A percentile compares a stretch with the other conserved stretches of the same genome.
These are phyloP conservation scores for Sisyra nigra DNA, from an alignment of 2,888 invertebrate genomes.

Conservation along the genomic window DNA sequence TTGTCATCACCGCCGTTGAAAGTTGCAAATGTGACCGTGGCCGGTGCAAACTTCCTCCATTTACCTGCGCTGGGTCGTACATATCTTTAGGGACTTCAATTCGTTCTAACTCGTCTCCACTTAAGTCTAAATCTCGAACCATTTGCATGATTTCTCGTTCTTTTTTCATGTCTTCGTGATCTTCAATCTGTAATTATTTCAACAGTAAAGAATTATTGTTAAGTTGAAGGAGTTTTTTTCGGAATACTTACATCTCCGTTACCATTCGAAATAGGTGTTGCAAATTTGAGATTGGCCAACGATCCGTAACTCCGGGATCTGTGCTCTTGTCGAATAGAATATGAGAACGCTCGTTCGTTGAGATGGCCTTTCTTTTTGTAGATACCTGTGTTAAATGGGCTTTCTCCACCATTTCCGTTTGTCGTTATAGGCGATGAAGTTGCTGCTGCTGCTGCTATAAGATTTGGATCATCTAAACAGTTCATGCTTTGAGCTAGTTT, in stretches of 20 bases:
- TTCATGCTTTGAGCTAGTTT: slow-evolving; percentile 55
- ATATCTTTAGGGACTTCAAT: slow-evolving; percentile 44
- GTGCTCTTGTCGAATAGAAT: slow-evolving; percentile 87
- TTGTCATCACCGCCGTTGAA: slow-evolving; percentile 20
- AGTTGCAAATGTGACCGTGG: slow-evolving; percentile 7
- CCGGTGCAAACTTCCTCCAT: slow-evolving; percentile 1
- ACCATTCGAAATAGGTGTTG: slow-evolving; percentile 42
- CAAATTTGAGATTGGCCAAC: slow-evolving; percentile 79
- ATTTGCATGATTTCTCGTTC: slow-evolving; percentile 85
- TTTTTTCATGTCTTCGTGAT: slow-evolving; percentile 64
- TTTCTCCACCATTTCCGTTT: slow-evolving; percentile 26
- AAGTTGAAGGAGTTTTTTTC: neutral
- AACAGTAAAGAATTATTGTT: neutral
- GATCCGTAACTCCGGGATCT: slow-evolving; percentile 85
- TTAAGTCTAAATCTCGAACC: slow-evolving; percentile 77
- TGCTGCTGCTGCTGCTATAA: slow-evolving; percentile 15
- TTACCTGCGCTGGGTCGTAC: slow-evolving; percentile 28
- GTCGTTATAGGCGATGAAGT: slow-evolving; percentile 6
- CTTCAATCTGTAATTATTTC: slow-evolving; percentile 35
- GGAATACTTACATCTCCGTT: slow-evolving; percentile 23
- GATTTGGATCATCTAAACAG: slow-evolving; percentile 35
- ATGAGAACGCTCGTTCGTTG: slow-evolving; percentile 85
- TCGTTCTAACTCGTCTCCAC: slow-evolving; percentile 57
- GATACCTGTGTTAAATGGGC: slow-evolving; percentile 64
- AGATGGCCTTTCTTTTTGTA: slow-evolving; percentile 82